A percentile compares a stretch with the other conserved stretches of the same genome.
phyloP scores from a whole-genome alignment of 2,797 vertebrate species.

The Coendou prehensilis region DNA sequence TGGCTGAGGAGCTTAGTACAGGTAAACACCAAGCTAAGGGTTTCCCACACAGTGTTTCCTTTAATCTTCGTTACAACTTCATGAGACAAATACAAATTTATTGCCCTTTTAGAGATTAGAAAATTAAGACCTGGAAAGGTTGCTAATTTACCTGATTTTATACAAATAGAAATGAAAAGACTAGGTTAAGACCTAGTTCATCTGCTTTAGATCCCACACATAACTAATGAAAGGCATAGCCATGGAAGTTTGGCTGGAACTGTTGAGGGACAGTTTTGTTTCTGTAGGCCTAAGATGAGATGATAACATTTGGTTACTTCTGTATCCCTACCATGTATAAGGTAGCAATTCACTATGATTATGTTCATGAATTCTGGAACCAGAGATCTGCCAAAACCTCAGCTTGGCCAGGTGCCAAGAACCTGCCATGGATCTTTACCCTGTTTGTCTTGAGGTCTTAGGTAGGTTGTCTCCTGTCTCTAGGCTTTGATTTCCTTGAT shows the following conservation, averaged over 20 bases:
- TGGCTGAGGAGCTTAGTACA: background rate
- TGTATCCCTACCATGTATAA: background rate
- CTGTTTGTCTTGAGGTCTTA: background rate
- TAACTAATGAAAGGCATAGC: background rate
- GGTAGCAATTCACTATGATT: background rate
- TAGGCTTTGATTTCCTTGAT: background rate
- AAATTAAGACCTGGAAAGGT: background rate
- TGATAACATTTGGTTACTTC: background rate
- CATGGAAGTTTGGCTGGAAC: background rate
- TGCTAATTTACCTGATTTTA: constrained; percentile 29
- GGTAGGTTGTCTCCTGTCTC: background rate
- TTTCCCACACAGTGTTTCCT: background rate
- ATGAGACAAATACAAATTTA: constrained; percentile 29
- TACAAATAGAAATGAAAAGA: constrained; percentile 15
- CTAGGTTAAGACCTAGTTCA: background rate
- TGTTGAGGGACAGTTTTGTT: background rate
- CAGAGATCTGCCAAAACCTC: background rate
- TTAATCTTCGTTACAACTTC: constrained; percentile 34
- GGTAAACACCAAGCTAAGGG: background rate
- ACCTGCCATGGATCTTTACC: background rate
- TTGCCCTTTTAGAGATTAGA: constrained; percentile 48
- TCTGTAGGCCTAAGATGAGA: background rate
- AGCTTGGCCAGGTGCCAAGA: background rate
- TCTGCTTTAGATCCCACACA: background rate
- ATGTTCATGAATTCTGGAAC: background rate